Evolutionary conservation across 2,888 invertebrate species (phyloP), one percentile per base, ranked within the genome.

Genomic region (Nymphalis urticae): DNA sequence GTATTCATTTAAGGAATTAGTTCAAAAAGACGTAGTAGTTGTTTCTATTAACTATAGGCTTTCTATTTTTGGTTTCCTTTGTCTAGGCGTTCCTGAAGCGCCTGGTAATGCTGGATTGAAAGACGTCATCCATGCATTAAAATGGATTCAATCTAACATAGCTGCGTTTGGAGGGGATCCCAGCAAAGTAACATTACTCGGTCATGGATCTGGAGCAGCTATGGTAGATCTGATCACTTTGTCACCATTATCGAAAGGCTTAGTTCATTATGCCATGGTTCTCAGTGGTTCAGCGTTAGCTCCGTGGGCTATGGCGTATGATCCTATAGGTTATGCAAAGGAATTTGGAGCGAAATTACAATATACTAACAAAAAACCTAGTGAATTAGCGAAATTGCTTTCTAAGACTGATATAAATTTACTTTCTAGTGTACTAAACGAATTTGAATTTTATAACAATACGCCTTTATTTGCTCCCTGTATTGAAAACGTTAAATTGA

Each of bases 51-150:
- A 95, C 80, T 96, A 96, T 80, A 90, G 96, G 56, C 89, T 95
- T n/a, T 96, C 96, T 56, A 93, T 96, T 42, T 96, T 96, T 75
- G 96, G 95, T 42, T 96, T 96, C 84, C 92, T 96, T 36, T 94
- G 94, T 69, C 82, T 95, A 64, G 94, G 94, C 17, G 92, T 90
- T 0, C 74, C 84, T 9, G 94, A 94, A 75, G 94, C 95, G 1
- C 95, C 96, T 0, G 98, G 98, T 0, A 98, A 98, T 82, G 95
- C 96, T 74, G 98, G 98, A 0, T 85, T 98, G 32, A 95, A 95
- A 82, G 98, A 98, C 82, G 96, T 98, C 73, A 94, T 96, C 72
- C 93, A 96, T 87, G 97, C 96, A 0, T 87, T 98, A 65, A 84
- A 93, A 72, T 96, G 97, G 97, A 92, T 96, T 0, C 93, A 94